Evolutionary conservation across 2,888 invertebrate species (phyloP), one percentile per base, ranked within the genome.

Genomic region (Gryllus longicercus): DNA sequence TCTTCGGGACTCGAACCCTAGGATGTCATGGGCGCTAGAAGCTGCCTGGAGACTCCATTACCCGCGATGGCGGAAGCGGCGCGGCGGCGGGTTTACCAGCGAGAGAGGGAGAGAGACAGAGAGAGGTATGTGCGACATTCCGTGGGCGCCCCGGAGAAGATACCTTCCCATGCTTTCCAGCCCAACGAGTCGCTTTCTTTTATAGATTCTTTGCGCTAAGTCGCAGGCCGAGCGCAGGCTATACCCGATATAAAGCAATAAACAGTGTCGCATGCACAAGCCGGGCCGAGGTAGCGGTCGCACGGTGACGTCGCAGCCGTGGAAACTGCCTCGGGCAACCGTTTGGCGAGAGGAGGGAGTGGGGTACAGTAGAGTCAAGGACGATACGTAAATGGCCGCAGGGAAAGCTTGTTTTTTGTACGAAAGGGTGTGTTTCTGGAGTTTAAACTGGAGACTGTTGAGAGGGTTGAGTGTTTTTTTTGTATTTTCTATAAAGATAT

Each of bases 181-280:
- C 14, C 63, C 63, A 63, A 63, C 63, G 14, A 63, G 63, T 63
- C 63, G 63, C 63, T 63, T 63, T 63, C 63, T 63, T 63, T 63
- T 63, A 63, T 63, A 63, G 63, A 63, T 63, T 63, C 16, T 63
- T 14, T n/a, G n/a, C 63, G 14, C n/a, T 14, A 63, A n/a, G 63
- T 18, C 63, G 63, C 63, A 63, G 63, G 16, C 63, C 63, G n/a
- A n/a, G 14, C 63, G 16, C 5, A 2, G 63, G 16, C 63, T 12
- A 63, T 63, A 63, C 63, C 63, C 63, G 63, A 63, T 63, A 63
- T 63, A 63, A 63, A 63, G 63, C 63, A 63, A 63, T 63, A 63
- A 63, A 63, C 16, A 10, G 63, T 63, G 63, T 63, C 63, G 14
- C 63, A 63, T 63, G 63, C 14, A 63, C 63, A 63, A 63, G 63